Conservation (phyloP, 2,113 vertebrate species). For the Terrapene triunguis region DNA sequence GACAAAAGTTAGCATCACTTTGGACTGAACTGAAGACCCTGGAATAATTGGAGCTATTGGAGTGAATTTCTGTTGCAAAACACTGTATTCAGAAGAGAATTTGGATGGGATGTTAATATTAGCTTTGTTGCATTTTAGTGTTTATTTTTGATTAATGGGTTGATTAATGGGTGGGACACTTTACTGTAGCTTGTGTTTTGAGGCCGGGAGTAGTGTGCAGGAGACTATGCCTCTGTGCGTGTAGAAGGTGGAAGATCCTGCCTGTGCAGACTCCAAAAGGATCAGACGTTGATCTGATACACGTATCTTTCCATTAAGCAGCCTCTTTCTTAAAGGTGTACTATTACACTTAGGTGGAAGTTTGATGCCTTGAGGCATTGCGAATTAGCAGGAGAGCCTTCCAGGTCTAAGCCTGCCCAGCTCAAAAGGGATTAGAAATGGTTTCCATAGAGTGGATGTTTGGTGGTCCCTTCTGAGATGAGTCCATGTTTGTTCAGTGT, state of each 20-base stretch:
- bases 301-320: neutral
- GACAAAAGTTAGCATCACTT: neutral
- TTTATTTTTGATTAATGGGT: neutral
- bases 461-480: neutral
- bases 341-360: neutral
- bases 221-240: neutral
- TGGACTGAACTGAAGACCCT: fast-evolving
- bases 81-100: neutral
- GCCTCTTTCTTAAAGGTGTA: neutral
- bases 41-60: neutral
- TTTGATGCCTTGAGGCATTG: neutral
- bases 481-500: neutral
- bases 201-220: neutral
- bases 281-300: neutral
- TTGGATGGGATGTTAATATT: neutral
- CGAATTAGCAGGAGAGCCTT: neutral
- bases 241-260: neutral
- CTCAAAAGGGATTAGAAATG: neutral
- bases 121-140: neutral
- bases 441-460: neutral
- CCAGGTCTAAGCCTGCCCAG: neutral
- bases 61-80: neutral
- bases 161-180: neutral
- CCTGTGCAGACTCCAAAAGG: neutral
- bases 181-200: neutral